Evolutionary conservation across 2,888 invertebrate species (phyloP).

Genomic region (Horisme vitalbata): DNA sequence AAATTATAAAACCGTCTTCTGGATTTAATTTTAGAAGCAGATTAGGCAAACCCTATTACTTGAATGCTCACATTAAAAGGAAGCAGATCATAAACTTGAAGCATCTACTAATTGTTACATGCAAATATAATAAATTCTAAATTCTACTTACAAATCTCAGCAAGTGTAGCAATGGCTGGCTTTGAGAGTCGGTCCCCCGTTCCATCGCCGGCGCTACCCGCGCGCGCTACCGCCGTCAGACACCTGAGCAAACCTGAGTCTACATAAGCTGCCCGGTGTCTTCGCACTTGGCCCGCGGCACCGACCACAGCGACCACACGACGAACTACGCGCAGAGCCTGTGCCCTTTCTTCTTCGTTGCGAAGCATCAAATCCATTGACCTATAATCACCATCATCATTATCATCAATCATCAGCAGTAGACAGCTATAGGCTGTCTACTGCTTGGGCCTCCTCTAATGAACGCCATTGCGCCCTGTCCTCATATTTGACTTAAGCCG

Average conservation of each 20-base stretch:
- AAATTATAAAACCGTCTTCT: no score
- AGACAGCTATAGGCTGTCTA: no score
- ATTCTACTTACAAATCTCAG: conserved; percentile 89
- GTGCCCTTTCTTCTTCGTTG: conserved; percentile 96
- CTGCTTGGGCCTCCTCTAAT: no score
- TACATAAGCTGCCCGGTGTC: conserved; percentile 87
- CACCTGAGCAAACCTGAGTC: conserved; percentile 90
- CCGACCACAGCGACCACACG: conserved; percentile 71
- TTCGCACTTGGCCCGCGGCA: conserved; percentile 84
- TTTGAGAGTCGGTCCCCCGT: conserved; percentile 90
- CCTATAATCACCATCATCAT: conserved; percentile 60
- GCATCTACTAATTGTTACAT: no score
- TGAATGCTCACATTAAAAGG: no score
- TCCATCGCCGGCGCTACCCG: conserved; percentile 88
- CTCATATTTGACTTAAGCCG: no score
- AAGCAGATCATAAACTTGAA: no score
- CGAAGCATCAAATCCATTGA: conserved; percentile 94
- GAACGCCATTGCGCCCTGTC: no score
- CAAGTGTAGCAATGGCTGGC: conserved; percentile 93
- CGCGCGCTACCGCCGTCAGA: conserved; percentile 90
- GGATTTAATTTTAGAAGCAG: no score
- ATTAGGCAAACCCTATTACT: no score
- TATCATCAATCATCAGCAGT: no score
- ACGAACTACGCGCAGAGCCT: conserved; percentile 93
- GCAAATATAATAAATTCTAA: background rate